A percentile compares a stretch with the other conserved stretches of the same genome.
phyloP scores from a whole-genome alignment of 1,140 invertebrate species.

The Luehdorfia chinensis region DNA sequence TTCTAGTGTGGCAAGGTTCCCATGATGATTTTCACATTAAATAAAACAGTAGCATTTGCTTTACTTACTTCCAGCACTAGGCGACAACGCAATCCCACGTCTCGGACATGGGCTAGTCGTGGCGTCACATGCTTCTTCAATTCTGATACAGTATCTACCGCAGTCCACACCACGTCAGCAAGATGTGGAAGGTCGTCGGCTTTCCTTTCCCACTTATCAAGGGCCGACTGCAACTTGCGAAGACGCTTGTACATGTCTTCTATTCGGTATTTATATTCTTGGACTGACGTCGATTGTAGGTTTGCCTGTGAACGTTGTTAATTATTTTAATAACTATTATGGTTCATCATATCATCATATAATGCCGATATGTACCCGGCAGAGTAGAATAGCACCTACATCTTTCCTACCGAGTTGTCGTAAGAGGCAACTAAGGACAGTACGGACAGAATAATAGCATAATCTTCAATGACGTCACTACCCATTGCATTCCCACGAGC shows the following conservation, averaged over 20 bases:
- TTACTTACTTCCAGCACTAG: constrained; percentile 50
- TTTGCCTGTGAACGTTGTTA: constrained; percentile 44
- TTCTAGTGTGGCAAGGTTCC: too few species aligned
- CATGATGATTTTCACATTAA: too few species aligned
- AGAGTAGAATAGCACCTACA: too few species aligned
- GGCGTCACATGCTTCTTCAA: constrained; percentile 39
- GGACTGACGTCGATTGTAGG: constrained; percentile 60
- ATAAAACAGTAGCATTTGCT: too few species aligned
- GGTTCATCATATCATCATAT: neutral
- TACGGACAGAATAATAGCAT: too few species aligned
- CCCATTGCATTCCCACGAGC: too few species aligned
- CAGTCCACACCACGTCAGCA: constrained; percentile 59
- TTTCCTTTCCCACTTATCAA: constrained; percentile 70
- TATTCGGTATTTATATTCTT: constrained; percentile 68
- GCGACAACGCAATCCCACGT: constrained; percentile 41
- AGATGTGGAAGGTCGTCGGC: constrained; percentile 51
- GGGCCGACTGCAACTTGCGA: constrained; percentile 41
- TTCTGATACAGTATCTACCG: constrained; percentile 61
- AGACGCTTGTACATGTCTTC: constrained; percentile 60
- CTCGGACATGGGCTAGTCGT: constrained; percentile 32
- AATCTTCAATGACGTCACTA: too few species aligned
- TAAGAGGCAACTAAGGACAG: too few species aligned
- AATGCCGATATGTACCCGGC: too few species aligned
- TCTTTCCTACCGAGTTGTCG: too few species aligned
- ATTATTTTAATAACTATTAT: neutral